Conservation (phyloP, 2,113 vertebrate species). For the Strix aluco region DNA sequence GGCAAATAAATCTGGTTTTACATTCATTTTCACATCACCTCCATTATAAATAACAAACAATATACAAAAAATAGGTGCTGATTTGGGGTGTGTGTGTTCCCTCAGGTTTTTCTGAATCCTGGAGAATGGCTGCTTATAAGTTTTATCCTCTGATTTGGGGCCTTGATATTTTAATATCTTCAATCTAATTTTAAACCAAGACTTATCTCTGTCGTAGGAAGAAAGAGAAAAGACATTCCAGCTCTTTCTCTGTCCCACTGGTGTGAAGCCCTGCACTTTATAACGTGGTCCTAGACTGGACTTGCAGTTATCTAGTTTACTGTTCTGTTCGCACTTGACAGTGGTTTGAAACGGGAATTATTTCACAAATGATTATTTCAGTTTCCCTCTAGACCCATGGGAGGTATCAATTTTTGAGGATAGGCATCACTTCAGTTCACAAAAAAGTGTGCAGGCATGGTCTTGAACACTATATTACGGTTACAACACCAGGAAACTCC, state of each 20-base stretch:
- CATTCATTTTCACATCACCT: background rate
- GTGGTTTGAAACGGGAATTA: background rate
- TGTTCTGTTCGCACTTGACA: background rate
- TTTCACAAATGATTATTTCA: background rate
- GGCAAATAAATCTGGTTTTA: rapidly evolving
- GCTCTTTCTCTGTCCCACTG: background rate
- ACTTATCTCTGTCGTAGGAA: background rate
- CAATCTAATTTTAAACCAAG: background rate
- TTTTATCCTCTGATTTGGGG: background rate
- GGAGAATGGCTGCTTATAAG: background rate
- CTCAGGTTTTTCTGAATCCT: background rate
- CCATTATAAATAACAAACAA: background rate
- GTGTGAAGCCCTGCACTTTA: background rate
- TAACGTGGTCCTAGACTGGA: background rate
- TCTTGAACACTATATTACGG: background rate
- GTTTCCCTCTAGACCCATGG: background rate
- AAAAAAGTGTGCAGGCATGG: background rate
- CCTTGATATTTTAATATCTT: background rate
- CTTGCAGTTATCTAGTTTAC: background rate
- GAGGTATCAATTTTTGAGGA: background rate
- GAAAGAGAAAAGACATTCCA: background rate
- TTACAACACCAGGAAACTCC: background rate
- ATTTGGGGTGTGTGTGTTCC: background rate
- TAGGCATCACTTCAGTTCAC: background rate
- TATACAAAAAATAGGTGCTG: background rate